Base-by-base conservation (phyloP, 2,797 vertebrate genomes). In the Chloroceryle amazona region DNA sequence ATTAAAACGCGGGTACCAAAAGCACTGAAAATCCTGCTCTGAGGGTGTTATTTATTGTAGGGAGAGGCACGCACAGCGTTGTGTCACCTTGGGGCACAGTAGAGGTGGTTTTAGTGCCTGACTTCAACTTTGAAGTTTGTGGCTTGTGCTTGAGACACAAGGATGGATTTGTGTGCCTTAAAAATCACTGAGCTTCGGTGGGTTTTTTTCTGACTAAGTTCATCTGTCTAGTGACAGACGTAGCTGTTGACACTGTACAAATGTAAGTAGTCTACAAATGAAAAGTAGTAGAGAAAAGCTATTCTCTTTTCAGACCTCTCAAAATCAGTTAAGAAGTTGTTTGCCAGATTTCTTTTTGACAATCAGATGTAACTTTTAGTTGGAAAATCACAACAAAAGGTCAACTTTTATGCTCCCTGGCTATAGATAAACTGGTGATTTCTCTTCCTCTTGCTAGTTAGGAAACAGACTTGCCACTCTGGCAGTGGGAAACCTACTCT, bases 31-130 rank as follows among this genome's bases (percentile, higher is more conserved):
- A 88, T 5, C 7, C 44, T 65, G 3, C 9, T 67, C 8, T 35
- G 23, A 52, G 11, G 2, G 3, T 82, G 11, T 44, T 46, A 49
- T 58, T 61, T 78, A 21, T 51, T 52, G 12, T 17, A 46, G 49
- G 25, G 44, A 89, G 15, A 68, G 31, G 18, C 8, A 52, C 33
- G 54, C 3, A 11, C 9, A 18, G 2, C 35, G 16, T 35, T 0
- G 0, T 51, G 17, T 86, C 37, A 19, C 46, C 54, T 42, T 67
- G 47, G 17, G 39, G 11, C 16, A 70, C 35, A 49, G 13, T n/a
- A 14, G 22, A 60, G 3, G 0, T 14, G 4, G n/a, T 67, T 35
- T 29, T 20, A 42, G 21, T 42, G 15, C 29, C 18, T n/a, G 41
- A 33, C 22, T 80, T 81, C 28, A 74, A 2, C 20, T 86, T 46